phyloP scores from a whole-genome alignment of 53 echinoderm and acorn worm genomes.

The Echinometra lucunter region DNA sequence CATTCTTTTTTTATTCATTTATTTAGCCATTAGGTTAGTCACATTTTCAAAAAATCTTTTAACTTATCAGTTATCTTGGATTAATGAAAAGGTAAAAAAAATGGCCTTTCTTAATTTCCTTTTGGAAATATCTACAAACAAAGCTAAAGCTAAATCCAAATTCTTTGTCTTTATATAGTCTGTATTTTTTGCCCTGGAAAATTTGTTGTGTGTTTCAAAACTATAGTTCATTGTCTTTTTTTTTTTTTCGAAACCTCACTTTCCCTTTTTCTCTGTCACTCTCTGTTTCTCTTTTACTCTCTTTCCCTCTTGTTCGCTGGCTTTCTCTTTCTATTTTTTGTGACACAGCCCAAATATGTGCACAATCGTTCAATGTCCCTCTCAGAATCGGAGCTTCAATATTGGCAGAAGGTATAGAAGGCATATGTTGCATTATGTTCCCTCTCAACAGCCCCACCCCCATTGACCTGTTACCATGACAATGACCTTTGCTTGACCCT shows the following conservation, averaged over 20 bases:
- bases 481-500: neutral
- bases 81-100: neutral
- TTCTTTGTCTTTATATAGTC: neutral
- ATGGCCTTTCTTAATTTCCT: neutral
- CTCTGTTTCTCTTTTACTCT: conserved; percentile 33
- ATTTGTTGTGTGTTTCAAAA: neutral
- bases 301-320: neutral
- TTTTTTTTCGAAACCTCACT: neutral
- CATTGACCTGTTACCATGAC: conserved; percentile 23
- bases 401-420: conserved; percentile 91
- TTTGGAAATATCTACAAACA: neutral
- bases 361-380: conserved; percentile 97
- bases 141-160: neutral
- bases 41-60: neutral
- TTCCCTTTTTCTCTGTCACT: conserved; percentile 8
- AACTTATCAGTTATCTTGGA: neutral
- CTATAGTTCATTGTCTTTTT: neutral
- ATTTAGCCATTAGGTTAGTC: neutral
- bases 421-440: conserved; percentile 48
- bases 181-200: neutral
- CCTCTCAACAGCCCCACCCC: conserved; percentile 7
- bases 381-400: conserved; percentile 96
- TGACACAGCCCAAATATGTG: conserved; percentile 80
- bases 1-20: neutral
- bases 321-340: conserved; percentile 32